Base-by-base conservation (phyloP, 2,113 vertebrate species). In the Pomatostomus ruficeps region DNA sequence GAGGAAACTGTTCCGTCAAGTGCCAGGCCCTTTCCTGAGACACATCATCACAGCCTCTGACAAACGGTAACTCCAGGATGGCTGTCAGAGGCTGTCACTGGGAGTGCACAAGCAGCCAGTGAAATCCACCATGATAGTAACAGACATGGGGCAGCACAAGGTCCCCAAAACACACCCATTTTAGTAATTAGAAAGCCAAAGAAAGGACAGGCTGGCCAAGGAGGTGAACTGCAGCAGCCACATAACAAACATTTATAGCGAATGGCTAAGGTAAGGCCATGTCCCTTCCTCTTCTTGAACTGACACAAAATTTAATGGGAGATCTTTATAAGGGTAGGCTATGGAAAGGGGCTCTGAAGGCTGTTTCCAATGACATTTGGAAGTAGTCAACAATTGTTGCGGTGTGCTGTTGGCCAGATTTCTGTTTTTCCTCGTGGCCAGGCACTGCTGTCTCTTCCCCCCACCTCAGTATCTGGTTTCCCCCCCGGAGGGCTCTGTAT, bases 231-330 rank as follows among this genome's bases (percentile, higher is more conserved):
- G 68, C 70, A 91, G 73, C 31, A 80, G 55, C 38, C 78, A 83
- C 58, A 80, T 62, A 76, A 94, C 89, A 66, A 85, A 90, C 14
- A 46, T 76, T 94, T 88, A 90, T 51, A 88, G 66, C 79, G 88
- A 46, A 25, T 7, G 17, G 62, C 28, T 88, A 77, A 83, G 63
- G 79, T 85, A 95, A 85, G 82, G 67, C 79, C 55, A 54, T 0
- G 0, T 66, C 88, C 67, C 51, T 57, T 85, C 42, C 40, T 87
- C 61, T 57, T 58, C 43, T 35, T 89, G 84, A 93, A 75, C 73
- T 65, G 88, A 86, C 80, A 92, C 43, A 59, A 96, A 87, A 91
- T 42, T 87, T 91, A 81, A 92, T 65, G 70, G 26, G 36, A 78
- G 23, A 68, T 71, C 70, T 92, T 87, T 87, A 46, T 61, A 89